Conservation (phyloP, 2,888 invertebrate species). For the Belgica antarctica region DNA sequence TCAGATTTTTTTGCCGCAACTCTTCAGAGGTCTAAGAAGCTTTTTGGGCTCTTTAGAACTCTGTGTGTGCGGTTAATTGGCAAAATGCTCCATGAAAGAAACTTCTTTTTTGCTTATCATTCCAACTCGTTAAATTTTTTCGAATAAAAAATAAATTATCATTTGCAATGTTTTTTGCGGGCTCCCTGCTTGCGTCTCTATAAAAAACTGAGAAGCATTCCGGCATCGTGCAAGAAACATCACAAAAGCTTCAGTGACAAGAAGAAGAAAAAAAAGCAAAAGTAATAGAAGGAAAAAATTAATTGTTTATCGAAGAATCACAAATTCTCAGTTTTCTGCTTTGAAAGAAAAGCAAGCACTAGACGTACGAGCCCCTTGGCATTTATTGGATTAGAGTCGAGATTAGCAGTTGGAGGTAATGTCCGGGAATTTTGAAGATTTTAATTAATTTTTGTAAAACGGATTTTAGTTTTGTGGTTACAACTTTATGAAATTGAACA, state of each 20-base stretch:
- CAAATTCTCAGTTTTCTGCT: not conserved
- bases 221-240: not conserved
- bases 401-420: no score
- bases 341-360: not conserved
- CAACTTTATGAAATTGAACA: no score
- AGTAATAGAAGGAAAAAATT: not conserved
- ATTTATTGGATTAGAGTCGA: constrained; percentile 1
- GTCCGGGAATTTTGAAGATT: no score
- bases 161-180: constrained; percentile 2
- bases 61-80: constrained; percentile 43
- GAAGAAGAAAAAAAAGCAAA: not conserved
- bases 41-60: constrained; percentile 8
- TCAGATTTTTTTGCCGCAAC: constrained; percentile 7
- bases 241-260: constrained; percentile 4
- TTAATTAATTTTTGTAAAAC: no score
- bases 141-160: constrained; percentile 35
- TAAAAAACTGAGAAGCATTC: not conserved
- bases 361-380: not conserved
- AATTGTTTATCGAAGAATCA: constrained; percentile 19
- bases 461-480: no score
- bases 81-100: constrained; percentile 27
- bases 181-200: not conserved
- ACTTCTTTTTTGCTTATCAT: constrained; percentile 27
- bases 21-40: not conserved
- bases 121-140: constrained; percentile 33